A percentile compares a stretch with the other conserved stretches of the same genome.
Evolutionary conservation across 2,888 invertebrate genomes (phyloP).

Genomic region (Hermaeophaga mercurialis): DNA sequence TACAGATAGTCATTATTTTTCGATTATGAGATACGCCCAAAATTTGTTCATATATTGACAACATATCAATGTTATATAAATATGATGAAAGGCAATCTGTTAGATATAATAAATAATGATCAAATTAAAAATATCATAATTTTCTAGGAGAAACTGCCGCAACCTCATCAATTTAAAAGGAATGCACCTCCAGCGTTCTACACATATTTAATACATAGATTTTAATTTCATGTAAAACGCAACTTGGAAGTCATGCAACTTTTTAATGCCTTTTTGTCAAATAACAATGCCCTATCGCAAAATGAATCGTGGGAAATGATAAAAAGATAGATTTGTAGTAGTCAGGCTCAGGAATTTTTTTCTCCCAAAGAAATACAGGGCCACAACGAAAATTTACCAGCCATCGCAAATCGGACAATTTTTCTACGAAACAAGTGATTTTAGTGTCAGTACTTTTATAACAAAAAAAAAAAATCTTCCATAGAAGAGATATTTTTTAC

Average conservation of each 20-base stretch:
- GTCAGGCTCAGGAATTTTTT: too few relatives aligned
- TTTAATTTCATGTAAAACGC: constrained; percentile 11
- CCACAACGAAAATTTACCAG: too few relatives aligned
- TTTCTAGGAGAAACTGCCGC: neutral
- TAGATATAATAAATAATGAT: neutral
- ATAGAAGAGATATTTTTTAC: too few relatives aligned
- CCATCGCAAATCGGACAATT: too few relatives aligned
- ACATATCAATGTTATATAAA: neutral
- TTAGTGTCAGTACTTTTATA: too few relatives aligned
- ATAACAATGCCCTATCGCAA: constrained; percentile 11
- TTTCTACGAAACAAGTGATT: too few relatives aligned
- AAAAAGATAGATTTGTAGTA: too few relatives aligned
- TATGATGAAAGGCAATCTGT: neutral
- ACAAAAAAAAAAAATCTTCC: too few relatives aligned
- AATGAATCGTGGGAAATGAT: constrained; percentile 15
- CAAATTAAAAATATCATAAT: neutral
- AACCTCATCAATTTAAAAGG: constrained; percentile 9
- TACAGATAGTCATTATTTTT: too few relatives aligned
- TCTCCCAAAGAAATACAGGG: neutral
- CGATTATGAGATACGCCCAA: too few relatives aligned
- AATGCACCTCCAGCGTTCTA: constrained; percentile 1
- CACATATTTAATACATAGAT: constrained; percentile 7
- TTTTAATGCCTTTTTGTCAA: constrained; percentile 14
- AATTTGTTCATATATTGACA: too few relatives aligned
- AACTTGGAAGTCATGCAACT: constrained; percentile 6